Evolutionary conservation across 2,888 invertebrate genomes (phyloP).

Genomic region (Monopis laevigella): DNA sequence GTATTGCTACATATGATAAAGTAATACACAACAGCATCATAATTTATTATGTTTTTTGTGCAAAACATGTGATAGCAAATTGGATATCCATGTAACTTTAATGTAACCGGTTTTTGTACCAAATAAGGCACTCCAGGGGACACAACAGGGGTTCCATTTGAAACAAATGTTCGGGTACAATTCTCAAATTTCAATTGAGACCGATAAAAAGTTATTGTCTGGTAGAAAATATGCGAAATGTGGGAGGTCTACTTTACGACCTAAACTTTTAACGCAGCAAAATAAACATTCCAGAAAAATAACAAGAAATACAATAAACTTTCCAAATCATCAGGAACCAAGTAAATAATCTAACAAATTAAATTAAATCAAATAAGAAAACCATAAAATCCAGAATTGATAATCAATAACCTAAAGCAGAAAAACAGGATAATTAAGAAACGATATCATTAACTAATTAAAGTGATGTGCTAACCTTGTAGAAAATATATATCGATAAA

Average conservation of each 20-base stretch:
- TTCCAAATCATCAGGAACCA: no score
- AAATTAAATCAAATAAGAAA: no score
- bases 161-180: not conserved
- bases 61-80: slow-evolving; percentile 22
- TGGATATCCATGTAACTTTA: slow-evolving; percentile 27
- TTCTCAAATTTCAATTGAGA: not conserved
- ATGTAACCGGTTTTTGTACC: slow-evolving; percentile 11
- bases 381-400: not conserved
- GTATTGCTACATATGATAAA: no score
- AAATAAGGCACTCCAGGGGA: slow-evolving; percentile 1
- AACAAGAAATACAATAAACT: no score
- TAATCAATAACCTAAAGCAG: not conserved
- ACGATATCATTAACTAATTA: slow-evolving; percentile 3
- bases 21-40: slow-evolving; percentile 1
- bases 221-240: slow-evolving; percentile 1
- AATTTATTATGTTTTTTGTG: slow-evolving; percentile 1
- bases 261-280: no score
- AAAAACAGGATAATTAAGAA: slow-evolving; percentile 1
- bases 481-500: not conserved
- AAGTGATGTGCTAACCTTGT: not conserved
- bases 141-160: not conserved
- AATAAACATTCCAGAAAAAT: no score
- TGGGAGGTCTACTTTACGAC: no score
- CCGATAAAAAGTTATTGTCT: slow-evolving; percentile 1
- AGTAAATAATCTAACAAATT: no score